Percentiles rank a stretch among this genome's conserved stretches.
phyloP scores from a whole-genome alignment of 2,797 vertebrate species.

The Pelodytes ibericus region DNA sequence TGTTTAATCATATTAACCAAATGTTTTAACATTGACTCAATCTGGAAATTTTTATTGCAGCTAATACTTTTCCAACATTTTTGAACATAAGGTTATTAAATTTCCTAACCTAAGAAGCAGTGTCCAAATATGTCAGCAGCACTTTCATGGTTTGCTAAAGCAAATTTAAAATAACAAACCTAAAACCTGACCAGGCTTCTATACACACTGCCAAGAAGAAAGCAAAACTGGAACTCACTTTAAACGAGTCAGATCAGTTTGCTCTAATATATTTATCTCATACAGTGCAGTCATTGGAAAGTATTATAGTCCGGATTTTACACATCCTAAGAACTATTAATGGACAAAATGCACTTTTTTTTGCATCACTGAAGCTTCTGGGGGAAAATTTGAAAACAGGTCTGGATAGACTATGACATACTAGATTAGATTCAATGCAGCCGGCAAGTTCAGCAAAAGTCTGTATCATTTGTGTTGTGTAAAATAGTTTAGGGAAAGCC shows the following conservation, averaged over 20 bases:
- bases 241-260: constrained; percentile 30
- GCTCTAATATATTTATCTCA: neutral
- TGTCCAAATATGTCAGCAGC: constrained; percentile 50
- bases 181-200: constrained; percentile 33
- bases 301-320: neutral
- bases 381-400: too few relatives aligned
- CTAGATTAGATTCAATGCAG: too few relatives aligned
- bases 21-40: constrained; percentile 5
- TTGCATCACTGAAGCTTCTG: too few relatives aligned
- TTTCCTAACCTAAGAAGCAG: constrained; percentile 36
- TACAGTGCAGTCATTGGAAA: neutral
- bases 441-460: too few relatives aligned
- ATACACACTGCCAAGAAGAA: constrained; percentile 30
- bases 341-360: neutral
- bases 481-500: too few relatives aligned
- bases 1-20: neutral
- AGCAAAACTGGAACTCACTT: constrained; percentile 14
- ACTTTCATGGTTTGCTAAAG: constrained; percentile 53
- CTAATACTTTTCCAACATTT: constrained; percentile 41
- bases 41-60: constrained; percentile 24
- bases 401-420: too few relatives aligned
- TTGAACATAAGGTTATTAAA: constrained; percentile 46
- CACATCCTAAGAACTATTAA: neutral
- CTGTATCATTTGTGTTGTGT: too few relatives aligned
- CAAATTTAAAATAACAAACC: constrained; percentile 54